A percentile compares a stretch with the other conserved stretches of the same genome.
These are phyloP conservation scores for Lytechinus variegatus DNA, from an alignment of 35 echinoderm and acorn worm genomes.

Conservation along the genomic window DNA sequence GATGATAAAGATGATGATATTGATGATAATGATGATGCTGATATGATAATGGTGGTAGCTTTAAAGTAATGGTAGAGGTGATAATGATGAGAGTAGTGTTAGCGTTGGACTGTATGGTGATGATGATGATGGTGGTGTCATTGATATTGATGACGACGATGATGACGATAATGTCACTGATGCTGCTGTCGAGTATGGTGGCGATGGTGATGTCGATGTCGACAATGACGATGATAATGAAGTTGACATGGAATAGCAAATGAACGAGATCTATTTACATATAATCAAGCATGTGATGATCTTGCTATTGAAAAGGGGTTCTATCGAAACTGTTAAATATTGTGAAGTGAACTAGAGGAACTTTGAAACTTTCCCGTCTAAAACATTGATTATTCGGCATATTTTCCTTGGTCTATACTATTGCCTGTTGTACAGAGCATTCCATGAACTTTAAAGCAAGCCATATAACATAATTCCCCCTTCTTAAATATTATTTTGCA, in stretches of 20 bases:
- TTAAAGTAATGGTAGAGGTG: neutral
- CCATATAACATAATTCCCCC: too few relatives aligned
- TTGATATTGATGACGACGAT: neutral
- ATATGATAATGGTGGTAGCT: neutral
- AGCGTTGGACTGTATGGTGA: neutral
- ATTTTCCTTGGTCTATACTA: too few relatives aligned
- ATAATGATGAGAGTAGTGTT: neutral
- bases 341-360: too few relatives aligned
- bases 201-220: neutral
- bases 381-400: too few relatives aligned
- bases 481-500: too few relatives aligned
- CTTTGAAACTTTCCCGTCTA: too few relatives aligned
- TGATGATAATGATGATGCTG: slow-evolving; percentile 25
- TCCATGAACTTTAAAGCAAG: too few relatives aligned
- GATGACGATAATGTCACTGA: neutral
- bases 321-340: too few relatives aligned
- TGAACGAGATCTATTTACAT: too few relatives aligned
- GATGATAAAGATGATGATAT: slow-evolving; percentile 11
- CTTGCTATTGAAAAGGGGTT: too few relatives aligned
- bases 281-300: too few relatives aligned
- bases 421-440: too few relatives aligned
- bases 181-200: neutral
- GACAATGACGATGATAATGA: neutral
- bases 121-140: neutral
- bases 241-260: neutral